Evolutionary conservation across 2,113 vertebrate species (phyloP), one percentile per base, ranked within the genome.

Genomic region (Gracilinanus agilis): DNA sequence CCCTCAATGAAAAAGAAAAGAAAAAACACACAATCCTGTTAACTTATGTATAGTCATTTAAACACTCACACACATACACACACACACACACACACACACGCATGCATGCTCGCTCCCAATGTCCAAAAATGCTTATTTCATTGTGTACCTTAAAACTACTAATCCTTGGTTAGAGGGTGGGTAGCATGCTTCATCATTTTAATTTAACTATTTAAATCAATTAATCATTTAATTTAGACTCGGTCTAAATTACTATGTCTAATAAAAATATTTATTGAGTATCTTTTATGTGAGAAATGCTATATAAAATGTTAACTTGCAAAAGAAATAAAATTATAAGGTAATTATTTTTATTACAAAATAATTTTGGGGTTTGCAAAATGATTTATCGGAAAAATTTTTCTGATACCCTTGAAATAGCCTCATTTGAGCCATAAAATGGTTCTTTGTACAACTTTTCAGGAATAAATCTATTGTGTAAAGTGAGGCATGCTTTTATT

Each of bases 401-500:
- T 40, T 75, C 16, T 83, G n/a, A 83, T 40, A 83, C n/a, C 16
- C 34, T 83, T 40, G 67, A 40, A 40, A 83, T 40, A 21, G n/a
- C 67, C 67, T 83, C 7, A 21, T 83, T 83, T 21, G n/a, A 83
- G 0, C 3, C 67, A 83, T 40, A n/a, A 75, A 83, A 21, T 19
- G 13, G 12, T 83, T 83, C 34, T 21, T 1, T 9, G 25, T 19
- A 40, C 40, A 0, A 40, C 34, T 83, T 83, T 89, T 88, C 90
- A 95, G 89, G 29, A 40, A 89, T 21, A 40, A 40, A 19, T 83
- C 5, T 3, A 91, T 24, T 94, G 21, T 89, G 54, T 89, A 92
- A 94, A 96, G 55, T 67, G 56, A 92, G 93, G 25, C 24, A 91
- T 23, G 24, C 25, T 90, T 53, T 24, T 9, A 53, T 88, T 27